Conservation (phyloP, 2,113 vertebrate genomes). For the Nesoenas mayeri region DNA sequence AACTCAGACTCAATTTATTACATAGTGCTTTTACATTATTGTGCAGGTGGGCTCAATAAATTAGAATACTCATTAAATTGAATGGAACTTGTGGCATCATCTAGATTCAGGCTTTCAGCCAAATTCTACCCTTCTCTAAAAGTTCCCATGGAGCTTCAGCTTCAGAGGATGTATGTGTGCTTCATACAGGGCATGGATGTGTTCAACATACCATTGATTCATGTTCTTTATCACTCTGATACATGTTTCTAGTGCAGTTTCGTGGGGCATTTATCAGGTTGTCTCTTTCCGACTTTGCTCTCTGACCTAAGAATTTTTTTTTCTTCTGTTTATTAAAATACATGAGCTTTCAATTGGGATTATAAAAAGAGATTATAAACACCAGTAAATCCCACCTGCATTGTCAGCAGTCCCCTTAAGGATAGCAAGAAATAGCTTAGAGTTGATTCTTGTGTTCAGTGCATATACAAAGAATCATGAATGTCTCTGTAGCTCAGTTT, state of each 20-base stretch:
- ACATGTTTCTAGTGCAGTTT: neutral
- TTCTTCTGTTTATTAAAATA: neutral
- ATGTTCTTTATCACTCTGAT: neutral
- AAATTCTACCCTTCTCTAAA: neutral
- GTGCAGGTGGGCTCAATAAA: conserved; percentile 15
- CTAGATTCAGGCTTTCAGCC: neutral
- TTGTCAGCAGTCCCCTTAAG: neutral
- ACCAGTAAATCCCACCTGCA: neutral
- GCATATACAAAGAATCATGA: neutral
- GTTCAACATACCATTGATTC: rapidly evolving
- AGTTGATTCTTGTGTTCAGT: neutral
- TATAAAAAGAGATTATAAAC: neutral
- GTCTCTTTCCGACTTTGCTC: neutral
- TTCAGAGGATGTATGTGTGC: neutral
- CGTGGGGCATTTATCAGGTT: neutral
- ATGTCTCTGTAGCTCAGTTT: neutral
- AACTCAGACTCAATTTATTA: neutral
- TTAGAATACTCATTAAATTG: conserved; percentile 12
- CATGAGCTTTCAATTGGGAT: neutral
- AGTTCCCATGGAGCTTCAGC: neutral
- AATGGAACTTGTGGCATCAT: conserved; percentile 3
- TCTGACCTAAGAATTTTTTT: neutral
- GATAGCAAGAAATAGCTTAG: neutral
- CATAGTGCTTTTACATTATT: conserved; percentile 3
- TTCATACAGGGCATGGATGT: neutral